phyloP scores from a whole-genome alignment of 1,140 invertebrate species.

The Cataglyphis hispanica region DNA sequence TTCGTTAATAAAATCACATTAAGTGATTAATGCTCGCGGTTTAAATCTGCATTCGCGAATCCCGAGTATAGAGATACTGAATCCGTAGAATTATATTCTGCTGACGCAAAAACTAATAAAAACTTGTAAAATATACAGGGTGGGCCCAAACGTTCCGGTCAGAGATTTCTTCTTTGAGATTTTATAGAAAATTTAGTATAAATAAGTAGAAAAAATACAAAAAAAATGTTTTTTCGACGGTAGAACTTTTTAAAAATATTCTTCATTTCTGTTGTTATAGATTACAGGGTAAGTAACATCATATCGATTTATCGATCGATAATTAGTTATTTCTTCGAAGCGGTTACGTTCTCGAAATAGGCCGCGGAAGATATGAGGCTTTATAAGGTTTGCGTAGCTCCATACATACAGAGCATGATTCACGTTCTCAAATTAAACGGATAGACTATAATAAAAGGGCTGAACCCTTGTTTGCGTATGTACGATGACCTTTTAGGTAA shows the following conservation, averaged over 20 bases:
- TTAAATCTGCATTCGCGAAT: neutral
- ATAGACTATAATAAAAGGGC: slow-evolving; percentile 4
- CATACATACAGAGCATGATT: neutral
- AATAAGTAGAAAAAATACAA: no score
- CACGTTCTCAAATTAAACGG: slow-evolving; percentile 44
- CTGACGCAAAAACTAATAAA: no score
- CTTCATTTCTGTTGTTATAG: no score
- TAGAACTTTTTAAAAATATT: no score
- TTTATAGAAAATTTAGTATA: no score
- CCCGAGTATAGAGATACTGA: neutral
- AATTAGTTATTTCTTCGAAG: neutral
- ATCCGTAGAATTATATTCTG: slow-evolving; percentile 41
- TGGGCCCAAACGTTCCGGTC: no score
- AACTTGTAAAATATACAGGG: neutral
- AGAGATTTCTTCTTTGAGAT: neutral
- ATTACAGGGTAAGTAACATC: neutral
- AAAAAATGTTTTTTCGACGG: no score
- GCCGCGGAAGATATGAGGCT: neutral
- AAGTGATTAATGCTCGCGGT: slow-evolving; percentile 37
- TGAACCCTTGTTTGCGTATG: slow-evolving; percentile 64
- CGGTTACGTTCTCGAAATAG: neutral
- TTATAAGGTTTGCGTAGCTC: slow-evolving; percentile 12
- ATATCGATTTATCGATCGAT: neutral
- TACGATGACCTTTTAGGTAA: slow-evolving; percentile 80
- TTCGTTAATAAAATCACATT: slow-evolving; percentile 37